Evolutionary conservation across 2,113 vertebrate species (phyloP), one percentile per base, ranked within the genome.

Genomic region (Nymphicus hollandicus): DNA sequence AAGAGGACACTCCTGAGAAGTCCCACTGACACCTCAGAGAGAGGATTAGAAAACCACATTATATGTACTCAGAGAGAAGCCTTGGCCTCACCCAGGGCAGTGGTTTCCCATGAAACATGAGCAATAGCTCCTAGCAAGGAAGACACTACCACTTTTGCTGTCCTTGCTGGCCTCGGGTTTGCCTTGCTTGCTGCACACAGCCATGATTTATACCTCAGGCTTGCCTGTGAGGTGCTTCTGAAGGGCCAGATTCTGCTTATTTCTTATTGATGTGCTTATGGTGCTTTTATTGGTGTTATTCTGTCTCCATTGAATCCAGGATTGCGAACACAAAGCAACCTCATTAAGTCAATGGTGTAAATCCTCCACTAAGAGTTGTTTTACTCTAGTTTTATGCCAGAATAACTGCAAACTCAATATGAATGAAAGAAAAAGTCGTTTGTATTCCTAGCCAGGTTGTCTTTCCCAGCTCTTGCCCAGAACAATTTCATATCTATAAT

Each of bases 401-500:
- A 73, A 78, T 60, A 65, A 60, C 53, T 49, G 33, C 44, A 78
- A 90, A 60, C 39, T 91, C 74, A 28, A 14, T 35, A 64, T 20
- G 83, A 88, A 68, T 72, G 35, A 72, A 60, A 69, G 53, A 17
- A 92, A 81, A 65, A 58, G 27, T 81, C 6, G 70, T 86, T 93
- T 88, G 31, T 88, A 88, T 86, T 94, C 93, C 41, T 86, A 56
- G 66, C 55, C 50, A 81, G 60, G 41, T 82, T 91, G 69, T 81
- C 55, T 55, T 65, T 56, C 55, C 74, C 61, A 60, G 49, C 65
- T 78, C 19, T 35, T 81, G 52, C 68, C 68, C 89, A 70, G 55
- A 88, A 85, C 76, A 79, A 86, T 94, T 91, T 93, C 81, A n/a
- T 88, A 79, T 65, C 88, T 93, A 15, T 85, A 78, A 92, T 37